phyloP scores from a whole-genome alignment of 30 jellyfish, hydroid and myxozoan genomes.

The Aurelia coerulea region DNA sequence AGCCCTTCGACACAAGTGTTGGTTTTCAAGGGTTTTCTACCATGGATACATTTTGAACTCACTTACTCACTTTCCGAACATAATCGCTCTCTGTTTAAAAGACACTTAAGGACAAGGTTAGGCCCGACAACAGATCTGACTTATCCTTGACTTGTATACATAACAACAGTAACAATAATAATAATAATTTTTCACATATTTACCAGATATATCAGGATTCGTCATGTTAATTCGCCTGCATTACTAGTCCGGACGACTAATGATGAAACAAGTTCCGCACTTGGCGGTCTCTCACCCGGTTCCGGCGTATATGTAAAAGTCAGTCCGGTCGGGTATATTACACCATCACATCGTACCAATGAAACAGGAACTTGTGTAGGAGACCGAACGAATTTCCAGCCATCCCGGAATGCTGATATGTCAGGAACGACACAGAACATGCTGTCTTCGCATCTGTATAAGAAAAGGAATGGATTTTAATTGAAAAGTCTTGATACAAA shows the following conservation, averaged over 20 bases:
- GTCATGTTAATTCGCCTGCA: conserved; percentile 38
- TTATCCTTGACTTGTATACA: background rate
- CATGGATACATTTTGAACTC: too few species aligned
- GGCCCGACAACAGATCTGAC: background rate
- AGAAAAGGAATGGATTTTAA: background rate
- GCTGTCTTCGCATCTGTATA: conserved; percentile 81
- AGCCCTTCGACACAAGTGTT: too few species aligned
- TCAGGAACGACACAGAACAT: conserved; percentile 95
- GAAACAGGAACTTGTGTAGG: conserved; percentile 94
- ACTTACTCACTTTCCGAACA: too few species aligned
- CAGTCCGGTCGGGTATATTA: conserved; percentile 95
- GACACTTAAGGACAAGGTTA: background rate
- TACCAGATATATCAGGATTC: background rate
- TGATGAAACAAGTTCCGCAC: conserved; percentile 50
- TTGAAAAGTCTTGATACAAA: background rate
- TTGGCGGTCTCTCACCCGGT: conserved; percentile 83
- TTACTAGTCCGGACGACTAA: conserved; percentile 64
- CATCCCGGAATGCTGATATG: conserved; percentile 87
- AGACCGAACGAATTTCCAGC: conserved; percentile 86
- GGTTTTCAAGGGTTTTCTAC: too few species aligned
- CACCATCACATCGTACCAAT: conserved; percentile 96
- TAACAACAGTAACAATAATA: background rate
- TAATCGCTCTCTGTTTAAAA: background rate
- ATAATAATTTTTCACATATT: conserved; percentile 10
- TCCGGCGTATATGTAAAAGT: conserved; percentile 97